Percentiles rank a stretch among this genome's conserved stretches.
Evolutionary conservation across 2,113 vertebrate species (phyloP).

Genomic region (Rattus rattus): DNA sequence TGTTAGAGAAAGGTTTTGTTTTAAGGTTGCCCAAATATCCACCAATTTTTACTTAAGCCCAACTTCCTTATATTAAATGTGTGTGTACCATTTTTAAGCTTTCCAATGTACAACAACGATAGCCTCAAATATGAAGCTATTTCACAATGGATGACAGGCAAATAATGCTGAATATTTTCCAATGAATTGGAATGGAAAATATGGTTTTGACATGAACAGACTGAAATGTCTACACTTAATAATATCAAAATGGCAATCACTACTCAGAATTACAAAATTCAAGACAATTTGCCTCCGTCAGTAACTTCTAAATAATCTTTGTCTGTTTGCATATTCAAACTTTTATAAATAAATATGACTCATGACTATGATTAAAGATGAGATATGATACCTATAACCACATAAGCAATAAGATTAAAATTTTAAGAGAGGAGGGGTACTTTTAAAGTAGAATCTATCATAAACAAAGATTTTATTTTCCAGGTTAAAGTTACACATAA

Average conservation of each 20-base stretch:
- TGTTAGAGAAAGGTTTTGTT: constrained; percentile 37
- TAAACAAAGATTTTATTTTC: neutral
- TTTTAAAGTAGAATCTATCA: neutral
- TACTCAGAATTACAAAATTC: constrained; percentile 75
- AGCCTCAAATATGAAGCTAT: constrained; percentile 55
- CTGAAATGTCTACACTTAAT: constrained; percentile 66
- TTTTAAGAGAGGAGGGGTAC: neutral
- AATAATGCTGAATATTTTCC: constrained; percentile 65
- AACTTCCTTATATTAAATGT: neutral
- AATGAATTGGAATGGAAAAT: constrained; percentile 74
- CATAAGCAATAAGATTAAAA: constrained; percentile 1
- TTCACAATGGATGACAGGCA: constrained; percentile 65
- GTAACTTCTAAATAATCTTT: constrained; percentile 63
- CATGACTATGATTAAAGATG: constrained; percentile 55
- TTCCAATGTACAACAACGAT: constrained; percentile 1
- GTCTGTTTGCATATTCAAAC: constrained; percentile 43
- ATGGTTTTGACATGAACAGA: constrained; percentile 66
- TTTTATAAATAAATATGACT: constrained; percentile 60
- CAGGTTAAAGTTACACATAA: constrained; percentile 19
- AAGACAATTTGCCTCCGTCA: constrained; percentile 67
- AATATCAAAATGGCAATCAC: constrained; percentile 65
- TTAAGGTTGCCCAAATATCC: neutral
- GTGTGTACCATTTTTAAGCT: constrained; percentile 31
- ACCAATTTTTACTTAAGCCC: constrained; percentile 47
- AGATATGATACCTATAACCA: neutral